These are phyloP conservation scores for Sorex araneus DNA, from an alignment of 2,113 vertebrate genomes.

Conservation along the genomic window DNA sequence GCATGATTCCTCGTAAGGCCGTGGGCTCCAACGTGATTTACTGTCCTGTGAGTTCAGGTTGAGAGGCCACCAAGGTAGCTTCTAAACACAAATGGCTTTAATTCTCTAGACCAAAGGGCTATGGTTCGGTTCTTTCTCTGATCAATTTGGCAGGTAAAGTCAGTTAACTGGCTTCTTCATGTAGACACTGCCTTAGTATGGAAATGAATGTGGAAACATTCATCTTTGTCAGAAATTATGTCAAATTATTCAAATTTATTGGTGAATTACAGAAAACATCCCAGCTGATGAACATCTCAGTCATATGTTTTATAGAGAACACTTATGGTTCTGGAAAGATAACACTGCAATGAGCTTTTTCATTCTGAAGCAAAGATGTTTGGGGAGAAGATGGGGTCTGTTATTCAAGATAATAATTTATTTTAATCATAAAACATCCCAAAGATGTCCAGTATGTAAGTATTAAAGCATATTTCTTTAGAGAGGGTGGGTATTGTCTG, in stretches of 20 bases:
- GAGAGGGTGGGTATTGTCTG: constrained; percentile 52
- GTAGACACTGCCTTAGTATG: constrained; percentile 77
- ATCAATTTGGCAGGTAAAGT: constrained; percentile 80
- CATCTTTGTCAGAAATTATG: constrained; percentile 89
- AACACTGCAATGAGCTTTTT: constrained; percentile 30
- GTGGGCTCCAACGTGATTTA: not conserved
- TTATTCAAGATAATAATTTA: constrained; percentile 73
- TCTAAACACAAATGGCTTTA: constrained; percentile 54
- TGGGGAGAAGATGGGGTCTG: constrained; percentile 41
- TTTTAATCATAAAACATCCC: constrained; percentile 64
- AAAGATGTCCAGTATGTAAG: constrained; percentile 66
- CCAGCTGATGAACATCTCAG: constrained; percentile 79
- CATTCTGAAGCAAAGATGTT: constrained; percentile 65
- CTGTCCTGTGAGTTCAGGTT: constrained; percentile 10
- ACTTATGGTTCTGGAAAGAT: constrained; percentile 79
- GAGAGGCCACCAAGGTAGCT: constrained; percentile 57
- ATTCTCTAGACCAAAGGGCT: constrained; percentile 48
- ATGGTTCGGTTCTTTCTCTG: constrained; percentile 71
- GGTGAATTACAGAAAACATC: constrained; percentile 76
- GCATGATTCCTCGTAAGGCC: not conserved
- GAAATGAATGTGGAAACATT: constrained; percentile 86
- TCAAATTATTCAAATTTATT: constrained; percentile 84
- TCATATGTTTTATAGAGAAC: constrained; percentile 79
- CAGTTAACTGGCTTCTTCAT: constrained; percentile 74
- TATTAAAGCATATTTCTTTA: constrained; percentile 7